Conservation (phyloP, 1,140 invertebrate species). For the Drosophila kurseongensis region DNA sequence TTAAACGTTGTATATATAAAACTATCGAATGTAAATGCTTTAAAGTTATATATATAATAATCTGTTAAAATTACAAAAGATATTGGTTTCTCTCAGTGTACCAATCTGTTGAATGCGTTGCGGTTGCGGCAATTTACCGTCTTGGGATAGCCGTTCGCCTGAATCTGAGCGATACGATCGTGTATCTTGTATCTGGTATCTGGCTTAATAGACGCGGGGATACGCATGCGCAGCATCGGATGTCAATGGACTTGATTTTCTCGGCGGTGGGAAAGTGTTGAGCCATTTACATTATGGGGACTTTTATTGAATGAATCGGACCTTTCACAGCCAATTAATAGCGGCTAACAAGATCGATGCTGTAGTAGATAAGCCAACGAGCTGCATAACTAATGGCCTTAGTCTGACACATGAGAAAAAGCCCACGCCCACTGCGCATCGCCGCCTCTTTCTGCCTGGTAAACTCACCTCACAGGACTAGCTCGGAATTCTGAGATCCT, state of each 20-base stretch:
- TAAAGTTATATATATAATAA: no score
- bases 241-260: conserved; percentile 71
- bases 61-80: no score
- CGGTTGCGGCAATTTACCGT: conserved; percentile 68
- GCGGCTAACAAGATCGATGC: conserved; percentile 79
- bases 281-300: conserved; percentile 69
- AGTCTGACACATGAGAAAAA: conserved; percentile 25
- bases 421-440: conserved; percentile 8
- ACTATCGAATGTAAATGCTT: no score
- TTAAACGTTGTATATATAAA: no score
- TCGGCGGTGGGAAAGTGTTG: conserved; percentile 75
- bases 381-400: conserved; percentile 69
- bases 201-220: conserved; percentile 56
- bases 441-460: background rate
- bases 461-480: conserved; percentile 1
- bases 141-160: conserved; percentile 39
- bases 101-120: conserved; percentile 45
- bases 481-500: conserved; percentile 10
- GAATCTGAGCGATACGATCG: conserved; percentile 61
- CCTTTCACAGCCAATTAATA: conserved; percentile 81
- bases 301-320: conserved; percentile 79
- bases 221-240: conserved; percentile 51
- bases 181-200: conserved; percentile 54
- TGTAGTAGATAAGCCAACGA: conserved; percentile 59
- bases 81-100: background rate